A percentile compares a stretch with the other conserved stretches of the same genome.
phyloP scores from a whole-genome alignment of 2,797 vertebrate genomes.

The Pseudochirops corinnae region DNA sequence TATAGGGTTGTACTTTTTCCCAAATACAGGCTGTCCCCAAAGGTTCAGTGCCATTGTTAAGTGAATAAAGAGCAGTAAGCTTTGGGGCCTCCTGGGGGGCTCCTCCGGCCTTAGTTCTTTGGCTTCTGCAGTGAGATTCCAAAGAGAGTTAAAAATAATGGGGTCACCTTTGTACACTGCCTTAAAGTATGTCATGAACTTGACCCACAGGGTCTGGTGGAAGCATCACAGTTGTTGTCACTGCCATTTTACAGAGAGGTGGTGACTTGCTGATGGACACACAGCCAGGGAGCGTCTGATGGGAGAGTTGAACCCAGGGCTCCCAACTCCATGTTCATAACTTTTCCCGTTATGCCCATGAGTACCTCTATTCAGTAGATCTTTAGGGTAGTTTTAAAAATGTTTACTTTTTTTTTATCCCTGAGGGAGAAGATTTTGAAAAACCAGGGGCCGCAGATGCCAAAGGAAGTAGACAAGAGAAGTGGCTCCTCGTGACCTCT shows the following conservation, averaged over 20 bases:
- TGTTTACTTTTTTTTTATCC: not conserved
- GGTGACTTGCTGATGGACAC: not conserved
- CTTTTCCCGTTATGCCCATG: not conserved
- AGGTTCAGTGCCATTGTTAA: not conserved
- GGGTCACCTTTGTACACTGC: not conserved
- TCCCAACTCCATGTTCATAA: not conserved
- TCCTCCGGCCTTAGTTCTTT: not conserved
- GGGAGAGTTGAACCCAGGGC: not conserved
- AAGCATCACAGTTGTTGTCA: not conserved
- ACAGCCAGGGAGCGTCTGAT: no score
- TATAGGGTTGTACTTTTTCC: not conserved
- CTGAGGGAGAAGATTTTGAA: slow-evolving; percentile 53
- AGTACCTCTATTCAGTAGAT: not conserved
- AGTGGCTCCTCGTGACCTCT: slow-evolving; percentile 2
- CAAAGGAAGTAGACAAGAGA: slow-evolving; percentile 34
- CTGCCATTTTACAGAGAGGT: not conserved
- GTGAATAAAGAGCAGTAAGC: no score
- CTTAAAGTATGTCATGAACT: not conserved
- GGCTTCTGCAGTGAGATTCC: not conserved
- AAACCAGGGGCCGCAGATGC: slow-evolving; percentile 36
- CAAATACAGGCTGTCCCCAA: not conserved
- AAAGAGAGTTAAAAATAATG: not conserved
- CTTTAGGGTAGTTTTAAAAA: not conserved
- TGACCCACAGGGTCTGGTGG: not conserved
- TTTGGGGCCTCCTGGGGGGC: no score